A percentile compares a stretch with the other conserved stretches of the same genome.
These are phyloP conservation scores for Bryconaethiops microstoma DNA, from an alignment of 2,797 vertebrate genomes.

Conservation along the genomic window DNA sequence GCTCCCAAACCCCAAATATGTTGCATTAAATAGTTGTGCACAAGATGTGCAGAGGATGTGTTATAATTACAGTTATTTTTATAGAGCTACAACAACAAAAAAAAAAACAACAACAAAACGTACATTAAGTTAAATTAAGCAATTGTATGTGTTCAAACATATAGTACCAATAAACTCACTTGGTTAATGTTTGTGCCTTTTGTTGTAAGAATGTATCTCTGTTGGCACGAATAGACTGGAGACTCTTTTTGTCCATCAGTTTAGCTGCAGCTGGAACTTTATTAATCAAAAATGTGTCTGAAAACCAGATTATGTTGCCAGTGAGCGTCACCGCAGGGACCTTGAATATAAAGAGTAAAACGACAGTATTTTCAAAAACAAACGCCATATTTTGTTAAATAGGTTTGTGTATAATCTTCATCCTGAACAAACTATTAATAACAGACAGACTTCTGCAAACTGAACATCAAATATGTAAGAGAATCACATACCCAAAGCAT, in stretches of 20 bases:
- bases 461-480: background rate
- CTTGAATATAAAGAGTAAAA: constrained; percentile 64
- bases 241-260: constrained; percentile 92
- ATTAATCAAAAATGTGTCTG: constrained; percentile 88
- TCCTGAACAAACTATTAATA: too few species aligned
- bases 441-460: background rate
- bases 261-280: constrained; percentile 93
- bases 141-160: too few species aligned
- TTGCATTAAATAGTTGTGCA: too few species aligned
- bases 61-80: too few species aligned
- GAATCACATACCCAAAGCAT: too few species aligned
- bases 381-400: background rate
- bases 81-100: too few species aligned
- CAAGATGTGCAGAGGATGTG: too few species aligned
- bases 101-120: background rate
- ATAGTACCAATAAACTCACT: constrained; percentile 70
- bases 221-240: constrained; percentile 84
- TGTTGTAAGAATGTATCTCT: constrained; percentile 91
- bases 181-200: constrained; percentile 88
- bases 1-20: too few species aligned
- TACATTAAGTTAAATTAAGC: background rate
- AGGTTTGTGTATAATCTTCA: background rate
- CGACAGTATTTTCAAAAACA: background rate
- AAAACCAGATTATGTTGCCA: constrained; percentile 97
- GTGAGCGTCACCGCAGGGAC: constrained; percentile 94